These are phyloP conservation scores for Alectoris magna DNA, from an alignment of 2,797 vertebrate genomes.

Conservation along the genomic window DNA sequence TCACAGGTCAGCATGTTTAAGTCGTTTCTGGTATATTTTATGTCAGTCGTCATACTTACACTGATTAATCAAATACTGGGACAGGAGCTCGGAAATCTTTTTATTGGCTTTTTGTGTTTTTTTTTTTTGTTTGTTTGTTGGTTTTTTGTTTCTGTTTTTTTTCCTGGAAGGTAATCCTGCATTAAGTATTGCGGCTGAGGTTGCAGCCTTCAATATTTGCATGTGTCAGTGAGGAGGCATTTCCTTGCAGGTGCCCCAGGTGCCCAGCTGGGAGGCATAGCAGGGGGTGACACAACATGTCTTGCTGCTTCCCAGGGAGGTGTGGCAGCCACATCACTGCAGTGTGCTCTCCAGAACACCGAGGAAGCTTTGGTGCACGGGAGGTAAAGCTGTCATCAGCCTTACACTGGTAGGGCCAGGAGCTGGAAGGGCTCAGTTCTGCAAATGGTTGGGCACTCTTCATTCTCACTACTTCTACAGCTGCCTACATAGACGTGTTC, in stretches of 20 bases:
- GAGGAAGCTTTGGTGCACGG: background rate
- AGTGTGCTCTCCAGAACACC: background rate
- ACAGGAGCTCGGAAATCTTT: background rate
- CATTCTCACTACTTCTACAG: background rate
- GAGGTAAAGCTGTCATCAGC: background rate
- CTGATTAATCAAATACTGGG: background rate
- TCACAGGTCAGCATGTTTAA: background rate
- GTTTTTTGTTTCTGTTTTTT: background rate
- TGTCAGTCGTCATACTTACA: background rate
- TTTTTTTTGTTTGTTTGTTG: too few species aligned
- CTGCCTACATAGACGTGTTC: background rate
- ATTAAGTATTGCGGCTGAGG: background rate
- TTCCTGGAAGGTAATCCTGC: rapidly evolving
- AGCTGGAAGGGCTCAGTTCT: background rate
- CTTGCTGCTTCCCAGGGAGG: background rate
- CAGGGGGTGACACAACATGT: background rate
- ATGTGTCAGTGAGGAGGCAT: rapidly evolving
- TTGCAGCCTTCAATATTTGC: rapidly evolving
- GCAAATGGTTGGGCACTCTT: background rate
- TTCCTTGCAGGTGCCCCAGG: background rate
- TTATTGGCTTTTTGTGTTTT: rapidly evolving
- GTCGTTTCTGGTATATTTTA: background rate
- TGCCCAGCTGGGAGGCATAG: background rate
- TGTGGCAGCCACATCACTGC: rapidly evolving
- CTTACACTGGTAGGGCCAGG: rapidly evolving